These are phyloP conservation scores for Neodontobutis hainanensis DNA, from an alignment of 2,113 vertebrate genomes.

Conservation along the genomic window DNA sequence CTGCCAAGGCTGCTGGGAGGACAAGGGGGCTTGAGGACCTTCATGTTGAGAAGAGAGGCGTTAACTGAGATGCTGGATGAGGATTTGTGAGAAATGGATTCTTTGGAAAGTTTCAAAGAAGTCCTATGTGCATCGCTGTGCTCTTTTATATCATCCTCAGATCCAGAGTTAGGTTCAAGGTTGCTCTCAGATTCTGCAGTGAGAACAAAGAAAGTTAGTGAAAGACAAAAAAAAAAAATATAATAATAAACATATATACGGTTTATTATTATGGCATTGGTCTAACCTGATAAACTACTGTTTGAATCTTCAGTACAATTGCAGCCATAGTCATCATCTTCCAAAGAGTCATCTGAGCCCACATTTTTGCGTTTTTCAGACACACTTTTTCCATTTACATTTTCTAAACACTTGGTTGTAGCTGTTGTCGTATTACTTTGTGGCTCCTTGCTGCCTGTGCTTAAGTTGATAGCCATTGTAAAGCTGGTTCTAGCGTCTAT, in stretches of 20 bases:
- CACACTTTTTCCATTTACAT: conserved; percentile 84
- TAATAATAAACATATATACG: too few species aligned
- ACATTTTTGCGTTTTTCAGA: conserved; percentile 90
- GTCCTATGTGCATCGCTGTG: conserved; percentile 83
- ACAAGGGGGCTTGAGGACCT: conserved; percentile 80
- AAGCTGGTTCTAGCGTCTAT: conserved; percentile 75
- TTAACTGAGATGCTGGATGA: conserved; percentile 76
- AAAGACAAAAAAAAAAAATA: neutral
- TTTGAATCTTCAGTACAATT: conserved; percentile 84
- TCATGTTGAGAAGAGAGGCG: conserved; percentile 83
- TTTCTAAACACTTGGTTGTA: conserved; percentile 59
- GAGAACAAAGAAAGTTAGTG: neutral
- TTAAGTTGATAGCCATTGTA: conserved; percentile 86
- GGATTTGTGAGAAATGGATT: conserved; percentile 45
- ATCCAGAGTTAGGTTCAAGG: conserved; percentile 88
- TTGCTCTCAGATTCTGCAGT: conserved; percentile 89
- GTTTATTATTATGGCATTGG: conserved; percentile 14
- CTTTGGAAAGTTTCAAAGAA: conserved; percentile 78
- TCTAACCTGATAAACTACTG: conserved; percentile 91
- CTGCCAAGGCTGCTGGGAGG: conserved; percentile 53
- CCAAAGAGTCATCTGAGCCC: conserved; percentile 91
- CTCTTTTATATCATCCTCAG: conserved; percentile 89
- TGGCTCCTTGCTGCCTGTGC: conserved; percentile 79
- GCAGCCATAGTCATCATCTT: conserved; percentile 77
- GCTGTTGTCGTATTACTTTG: conserved; percentile 38